Evolutionary conservation across 2,113 vertebrate genomes (phyloP).

Genomic region (Naja naja): DNA sequence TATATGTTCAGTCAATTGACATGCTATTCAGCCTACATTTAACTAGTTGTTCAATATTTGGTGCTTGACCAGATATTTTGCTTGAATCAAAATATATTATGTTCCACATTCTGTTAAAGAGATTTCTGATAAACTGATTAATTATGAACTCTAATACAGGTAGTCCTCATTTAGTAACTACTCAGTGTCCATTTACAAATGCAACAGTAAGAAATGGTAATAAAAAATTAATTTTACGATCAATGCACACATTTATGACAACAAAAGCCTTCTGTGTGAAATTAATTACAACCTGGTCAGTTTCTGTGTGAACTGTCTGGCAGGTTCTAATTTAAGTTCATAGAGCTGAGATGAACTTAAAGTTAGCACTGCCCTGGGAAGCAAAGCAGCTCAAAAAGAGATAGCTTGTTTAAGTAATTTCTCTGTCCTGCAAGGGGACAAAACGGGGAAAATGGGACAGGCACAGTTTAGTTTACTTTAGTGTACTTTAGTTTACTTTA

Average conservation of each 20-base stretch:
- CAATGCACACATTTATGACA: neutral
- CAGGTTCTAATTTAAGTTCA: neutral
- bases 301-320: neutral
- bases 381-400: neutral
- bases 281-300: neutral
- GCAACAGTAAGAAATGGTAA: neutral
- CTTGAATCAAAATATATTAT: neutral
- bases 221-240: neutral
- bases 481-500: too few relatives aligned
- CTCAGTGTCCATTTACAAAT: neutral
- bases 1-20: neutral
- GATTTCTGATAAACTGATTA: neutral
- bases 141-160: neutral
- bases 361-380: neutral
- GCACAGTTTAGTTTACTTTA: neutral
- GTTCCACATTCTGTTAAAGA: neutral
- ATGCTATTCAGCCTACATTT: neutral
- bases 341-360: neutral
- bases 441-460: neutral
- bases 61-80: neutral
- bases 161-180: neutral
- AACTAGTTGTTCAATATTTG: neutral
- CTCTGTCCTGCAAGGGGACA: neutral
- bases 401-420: neutral
- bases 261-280: neutral